phyloP scores from a whole-genome alignment of 1,140 invertebrate genomes.

The Pogonomyrmex californicus region DNA sequence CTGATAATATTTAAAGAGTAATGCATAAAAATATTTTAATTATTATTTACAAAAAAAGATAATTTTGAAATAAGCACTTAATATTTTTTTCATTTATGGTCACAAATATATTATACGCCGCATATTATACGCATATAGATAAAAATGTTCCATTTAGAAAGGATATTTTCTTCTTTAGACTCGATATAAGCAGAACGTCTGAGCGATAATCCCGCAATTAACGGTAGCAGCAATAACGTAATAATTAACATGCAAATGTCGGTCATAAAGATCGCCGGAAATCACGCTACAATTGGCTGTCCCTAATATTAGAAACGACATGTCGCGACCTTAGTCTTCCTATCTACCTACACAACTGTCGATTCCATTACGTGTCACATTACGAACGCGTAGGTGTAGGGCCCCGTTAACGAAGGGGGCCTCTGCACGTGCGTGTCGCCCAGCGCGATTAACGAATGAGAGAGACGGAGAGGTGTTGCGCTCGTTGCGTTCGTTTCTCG shows the following conservation, averaged over 20 bases:
- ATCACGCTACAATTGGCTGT: neutral
- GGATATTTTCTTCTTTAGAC: neutral
- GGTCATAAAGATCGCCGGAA: neutral
- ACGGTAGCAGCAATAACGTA: neutral
- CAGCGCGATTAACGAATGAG: conserved; percentile 55
- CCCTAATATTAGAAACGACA: conserved; percentile 36
- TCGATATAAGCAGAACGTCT: too few relatives aligned
- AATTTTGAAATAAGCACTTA: neutral
- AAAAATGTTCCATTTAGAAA: neutral
- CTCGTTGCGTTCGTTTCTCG: conserved; percentile 36
- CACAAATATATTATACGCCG: neutral
- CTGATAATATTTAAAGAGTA: neutral
- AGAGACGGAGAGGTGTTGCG: neutral
- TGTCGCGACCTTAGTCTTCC: conserved; percentile 43
- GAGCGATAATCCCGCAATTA: neutral
- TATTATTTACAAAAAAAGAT: neutral
- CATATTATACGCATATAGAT: neutral
- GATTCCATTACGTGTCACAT: conserved; percentile 46
- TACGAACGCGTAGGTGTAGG: conserved; percentile 30
- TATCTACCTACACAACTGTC: neutral
- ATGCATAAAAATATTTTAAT: neutral
- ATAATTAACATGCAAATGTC: conserved; percentile 25
- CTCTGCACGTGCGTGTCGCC: conserved; percentile 51
- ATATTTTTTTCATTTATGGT: neutral
- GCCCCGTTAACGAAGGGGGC: conserved; percentile 1